Base-by-base conservation (phyloP, 2,888 invertebrate species). In the Ormyrus thymus region DNA sequence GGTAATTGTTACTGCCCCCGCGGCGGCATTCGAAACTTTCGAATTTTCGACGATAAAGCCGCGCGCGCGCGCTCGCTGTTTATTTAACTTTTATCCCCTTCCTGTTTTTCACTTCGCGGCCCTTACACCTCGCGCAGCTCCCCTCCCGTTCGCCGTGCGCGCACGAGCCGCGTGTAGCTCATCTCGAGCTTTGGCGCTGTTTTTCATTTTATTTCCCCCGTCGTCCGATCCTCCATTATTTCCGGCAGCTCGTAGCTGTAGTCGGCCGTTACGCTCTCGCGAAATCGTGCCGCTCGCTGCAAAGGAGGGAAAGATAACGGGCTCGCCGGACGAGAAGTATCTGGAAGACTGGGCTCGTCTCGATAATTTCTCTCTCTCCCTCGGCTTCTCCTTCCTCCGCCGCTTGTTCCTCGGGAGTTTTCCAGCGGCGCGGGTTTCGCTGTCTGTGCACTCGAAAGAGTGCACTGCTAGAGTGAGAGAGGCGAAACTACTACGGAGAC, bases 301-400 rank as follows among this genome's bases (percentile, higher is more conserved):
- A 73, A 72, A 56, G 56, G 64, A 11, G n/a, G 13, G 46, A 48
- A 13, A 29, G 53, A 71, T 58, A 65, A 71, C 64, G 71, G 65
- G 13, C 50, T 55, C 43, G 45, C 7, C 46, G 46, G 6, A 56
- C 46, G 65, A 69, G 29, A 29, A 29, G 46, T 69, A 80, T 66
- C 71, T 15, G 66, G 13, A 56, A 62, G 69, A 70, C 56, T 45
- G 68, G 64, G 29, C 56, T 48, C 76, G 66, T 82, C 82, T 81
- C 82, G 84, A 85, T 86, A 86, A 86, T 86, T 86, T 84, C 83
- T 86, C 85, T 86, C 81, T 83, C 82, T 81, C 74, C 74, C 11
- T 55, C 13, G 29, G 29, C 13, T 11, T 45, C 13, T 59, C 15
- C 29, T 15, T 65, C 13, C 43, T 15, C 29, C 29, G 29, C 29